phyloP scores from a whole-genome alignment of 2,888 invertebrate genomes.

The Epistrophe grossulariae region DNA sequence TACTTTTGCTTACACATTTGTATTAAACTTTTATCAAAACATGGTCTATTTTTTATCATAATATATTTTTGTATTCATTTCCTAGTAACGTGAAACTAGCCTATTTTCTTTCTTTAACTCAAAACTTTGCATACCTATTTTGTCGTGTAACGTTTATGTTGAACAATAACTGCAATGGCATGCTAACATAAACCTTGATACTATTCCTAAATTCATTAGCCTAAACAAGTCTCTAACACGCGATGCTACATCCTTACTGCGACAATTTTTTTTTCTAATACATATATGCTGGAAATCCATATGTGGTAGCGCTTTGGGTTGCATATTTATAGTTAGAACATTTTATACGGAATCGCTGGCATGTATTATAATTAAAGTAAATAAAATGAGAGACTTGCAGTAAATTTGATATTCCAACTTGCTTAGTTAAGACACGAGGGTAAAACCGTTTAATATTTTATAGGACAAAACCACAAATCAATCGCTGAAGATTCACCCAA shows the following conservation, averaged over 20 bases:
- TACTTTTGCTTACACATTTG: no score
- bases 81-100: no score
- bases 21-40: no score
- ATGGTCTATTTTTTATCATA: no score
- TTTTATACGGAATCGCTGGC: background rate
- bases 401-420: background rate
- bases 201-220: conserved; percentile 27
- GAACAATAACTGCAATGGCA: background rate
- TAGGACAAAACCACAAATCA: conserved; percentile 22
- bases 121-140: background rate
- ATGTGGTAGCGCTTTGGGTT: conserved; percentile 42
- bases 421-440: background rate
- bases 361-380: background rate
- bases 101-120: background rate
- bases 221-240: conserved; percentile 41
- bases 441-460: background rate
- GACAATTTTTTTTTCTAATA: background rate
- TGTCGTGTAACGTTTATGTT: conserved; percentile 13
- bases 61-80: no score
- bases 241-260: conserved; percentile 31
- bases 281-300: background rate
- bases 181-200: conserved; percentile 30
- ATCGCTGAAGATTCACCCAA: background rate
- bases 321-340: conserved; percentile 14
- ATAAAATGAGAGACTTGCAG: background rate